Conservation (phyloP, 2,888 invertebrate genomes). For the Gastracanthus pulcherrimus region DNA sequence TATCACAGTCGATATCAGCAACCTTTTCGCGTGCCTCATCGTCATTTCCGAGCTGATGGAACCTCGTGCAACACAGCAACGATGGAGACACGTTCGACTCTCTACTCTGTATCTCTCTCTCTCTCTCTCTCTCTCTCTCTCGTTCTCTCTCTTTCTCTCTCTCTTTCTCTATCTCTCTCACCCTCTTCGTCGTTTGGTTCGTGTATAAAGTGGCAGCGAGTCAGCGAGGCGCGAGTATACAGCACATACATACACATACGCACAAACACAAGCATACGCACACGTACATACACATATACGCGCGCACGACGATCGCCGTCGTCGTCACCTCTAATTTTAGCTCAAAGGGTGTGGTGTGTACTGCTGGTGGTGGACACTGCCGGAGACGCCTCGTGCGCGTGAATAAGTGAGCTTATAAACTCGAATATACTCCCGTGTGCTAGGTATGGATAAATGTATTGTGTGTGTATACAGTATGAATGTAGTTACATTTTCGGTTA, state of each 20-base stretch:
- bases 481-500: too few relatives aligned
- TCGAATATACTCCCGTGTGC: background rate
- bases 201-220: background rate
- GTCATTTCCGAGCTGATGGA: too few relatives aligned
- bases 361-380: too few relatives aligned
- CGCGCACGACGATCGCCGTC: background rate
- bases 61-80: too few relatives aligned
- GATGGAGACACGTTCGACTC: too few relatives aligned
- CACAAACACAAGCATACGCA: background rate
- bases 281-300: background rate
- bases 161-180: background rate
- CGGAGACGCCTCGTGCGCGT: slow-evolving; percentile 36
- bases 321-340: slow-evolving; percentile 75
- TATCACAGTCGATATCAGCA: too few relatives aligned
- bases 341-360: slow-evolving; percentile 70
- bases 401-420: slow-evolving; percentile 14
- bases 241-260: background rate
- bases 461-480: too few relatives aligned
- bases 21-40: too few relatives aligned
- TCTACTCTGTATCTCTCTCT: too few relatives aligned
- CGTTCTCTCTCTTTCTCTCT: too few relatives aligned
- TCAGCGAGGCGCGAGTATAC: background rate
- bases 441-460: too few relatives aligned
- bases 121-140: background rate
- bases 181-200: background rate